phyloP scores from a whole-genome alignment of 2,797 vertebrate species.

The Lithobates pipiens region DNA sequence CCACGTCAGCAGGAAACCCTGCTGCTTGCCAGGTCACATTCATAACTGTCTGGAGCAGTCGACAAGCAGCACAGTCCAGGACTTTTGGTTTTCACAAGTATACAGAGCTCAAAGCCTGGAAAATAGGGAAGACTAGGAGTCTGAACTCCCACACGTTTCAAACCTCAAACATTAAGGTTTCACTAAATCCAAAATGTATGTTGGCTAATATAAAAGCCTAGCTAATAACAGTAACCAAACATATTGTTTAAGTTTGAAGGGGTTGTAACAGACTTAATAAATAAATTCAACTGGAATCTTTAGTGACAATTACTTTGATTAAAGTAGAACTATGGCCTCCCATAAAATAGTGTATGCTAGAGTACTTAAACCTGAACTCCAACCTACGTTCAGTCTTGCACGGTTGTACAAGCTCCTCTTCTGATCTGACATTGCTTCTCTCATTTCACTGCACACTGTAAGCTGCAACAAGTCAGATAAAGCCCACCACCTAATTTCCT shows the following conservation, averaged over 20 bases:
- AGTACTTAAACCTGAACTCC: too few relatives aligned
- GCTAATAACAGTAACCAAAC: background rate
- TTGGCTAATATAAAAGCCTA: background rate
- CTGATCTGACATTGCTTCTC: too few relatives aligned
- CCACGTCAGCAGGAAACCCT: slow-evolving; percentile 81
- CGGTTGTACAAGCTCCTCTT: too few relatives aligned
- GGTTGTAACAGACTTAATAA: background rate
- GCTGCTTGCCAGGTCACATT: slow-evolving; percentile 76
- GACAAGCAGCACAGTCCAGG: slow-evolving; percentile 59
- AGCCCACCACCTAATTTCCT: too few relatives aligned
- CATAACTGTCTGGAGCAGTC: slow-evolving; percentile 72
- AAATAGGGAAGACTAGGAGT: slow-evolving; percentile 12
- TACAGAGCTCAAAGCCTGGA: slow-evolving; percentile 40
- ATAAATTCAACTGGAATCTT: background rate
- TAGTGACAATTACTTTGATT: too few relatives aligned
- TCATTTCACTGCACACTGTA: too few relatives aligned
- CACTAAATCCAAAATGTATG: background rate
- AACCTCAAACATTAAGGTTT: slow-evolving; percentile 4
- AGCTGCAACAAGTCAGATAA: too few relatives aligned
- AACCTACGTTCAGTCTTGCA: too few relatives aligned
- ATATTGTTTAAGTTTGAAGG: background rate
- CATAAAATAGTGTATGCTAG: too few relatives aligned
- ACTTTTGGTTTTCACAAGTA: slow-evolving; percentile 59
- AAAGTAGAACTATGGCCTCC: too few relatives aligned
- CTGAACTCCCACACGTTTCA: background rate